Percentiles rank a stretch among this genome's conserved stretches.
These are phyloP conservation scores for Lochmaea crataegi DNA, from an alignment of 2,888 invertebrate genomes.

Conservation along the genomic window DNA sequence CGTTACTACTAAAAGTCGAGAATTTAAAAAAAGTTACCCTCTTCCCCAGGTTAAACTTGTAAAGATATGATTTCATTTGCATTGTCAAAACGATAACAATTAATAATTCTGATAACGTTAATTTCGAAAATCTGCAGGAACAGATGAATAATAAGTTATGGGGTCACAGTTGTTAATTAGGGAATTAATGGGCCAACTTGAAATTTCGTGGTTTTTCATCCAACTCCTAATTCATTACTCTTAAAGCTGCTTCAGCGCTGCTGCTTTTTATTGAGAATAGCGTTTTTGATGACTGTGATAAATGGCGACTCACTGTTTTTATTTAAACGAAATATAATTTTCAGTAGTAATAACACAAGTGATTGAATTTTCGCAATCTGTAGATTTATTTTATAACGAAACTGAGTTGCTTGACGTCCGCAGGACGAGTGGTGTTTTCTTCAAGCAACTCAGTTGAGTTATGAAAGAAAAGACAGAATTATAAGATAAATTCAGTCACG, in stretches of 20 bases:
- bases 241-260: slow-evolving; percentile 22
- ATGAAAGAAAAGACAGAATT: too few relatives aligned
- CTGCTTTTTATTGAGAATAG: slow-evolving; percentile 1
- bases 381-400: too few relatives aligned
- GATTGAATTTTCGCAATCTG: too few relatives aligned
- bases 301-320: neutral
- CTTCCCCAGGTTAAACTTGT: slow-evolving; percentile 34
- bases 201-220: slow-evolving; percentile 51
- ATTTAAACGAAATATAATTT: neutral
- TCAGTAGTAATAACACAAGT: too few relatives aligned
- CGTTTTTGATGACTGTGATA: neutral
- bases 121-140: slow-evolving; percentile 56
- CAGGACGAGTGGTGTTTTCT: too few relatives aligned
- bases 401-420: too few relatives aligned
- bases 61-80: slow-evolving; percentile 53
- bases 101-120: slow-evolving; percentile 58
- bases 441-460: too few relatives aligned
- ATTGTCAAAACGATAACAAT: slow-evolving; percentile 64
- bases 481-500: too few relatives aligned
- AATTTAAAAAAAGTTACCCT: neutral
- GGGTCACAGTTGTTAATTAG: slow-evolving; percentile 65
- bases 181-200: slow-evolving; percentile 62
- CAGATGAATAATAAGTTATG: slow-evolving; percentile 64
- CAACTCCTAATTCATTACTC: slow-evolving; percentile 19
- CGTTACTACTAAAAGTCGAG: neutral